phyloP scores from a whole-genome alignment of 1,140 invertebrate species.

The Aphelinus certus region DNA sequence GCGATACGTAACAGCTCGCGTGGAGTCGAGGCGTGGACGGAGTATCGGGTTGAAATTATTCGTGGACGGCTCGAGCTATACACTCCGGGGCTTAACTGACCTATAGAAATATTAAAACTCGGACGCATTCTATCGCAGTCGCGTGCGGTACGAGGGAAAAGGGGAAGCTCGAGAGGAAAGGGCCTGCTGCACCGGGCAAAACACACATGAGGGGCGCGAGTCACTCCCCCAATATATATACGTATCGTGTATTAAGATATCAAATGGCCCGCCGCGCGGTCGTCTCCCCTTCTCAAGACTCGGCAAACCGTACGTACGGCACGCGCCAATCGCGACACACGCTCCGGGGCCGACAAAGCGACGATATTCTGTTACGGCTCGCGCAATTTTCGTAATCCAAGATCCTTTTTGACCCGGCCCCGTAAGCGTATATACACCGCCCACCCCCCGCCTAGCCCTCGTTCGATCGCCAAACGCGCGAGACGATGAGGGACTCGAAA shows the following conservation, averaged over 20 bases:
- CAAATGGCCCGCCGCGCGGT: slow-evolving; percentile 58
- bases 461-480: no score
- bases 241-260: slow-evolving; percentile 57
- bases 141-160: neutral
- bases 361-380: no score
- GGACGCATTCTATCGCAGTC: slow-evolving; percentile 37
- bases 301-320: slow-evolving; percentile 9
- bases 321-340: no score
- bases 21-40: no score
- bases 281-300: slow-evolving; percentile 51
- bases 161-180: neutral
- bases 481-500: slow-evolving; percentile 18
- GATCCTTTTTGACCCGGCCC: slow-evolving; percentile 34
- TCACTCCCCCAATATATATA: slow-evolving; percentile 45
- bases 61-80: no score
- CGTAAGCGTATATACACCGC: no score
- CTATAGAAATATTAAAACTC: slow-evolving; percentile 25
- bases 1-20: no score
- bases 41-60: no score
- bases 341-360: no score
- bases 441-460: no score
- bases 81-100: slow-evolving; percentile 24
- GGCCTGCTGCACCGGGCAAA: slow-evolving; percentile 25
- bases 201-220: slow-evolving; percentile 39
- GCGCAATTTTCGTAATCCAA: no score